phyloP scores from a whole-genome alignment of 1,140 invertebrate species.

The Saccostrea echinata region DNA sequence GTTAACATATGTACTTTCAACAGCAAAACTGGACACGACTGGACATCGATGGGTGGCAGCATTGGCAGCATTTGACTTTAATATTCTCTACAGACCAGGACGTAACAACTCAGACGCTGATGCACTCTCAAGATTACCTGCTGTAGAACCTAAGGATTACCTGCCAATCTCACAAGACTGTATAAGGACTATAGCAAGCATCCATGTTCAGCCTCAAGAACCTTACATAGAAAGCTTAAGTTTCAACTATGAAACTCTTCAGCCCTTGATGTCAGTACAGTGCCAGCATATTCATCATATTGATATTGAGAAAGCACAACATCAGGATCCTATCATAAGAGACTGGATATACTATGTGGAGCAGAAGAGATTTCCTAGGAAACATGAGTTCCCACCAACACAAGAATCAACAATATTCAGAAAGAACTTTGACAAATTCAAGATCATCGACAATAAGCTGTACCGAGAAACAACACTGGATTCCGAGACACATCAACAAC shows the following conservation, averaged over 20 bases:
- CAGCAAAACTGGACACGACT: conserved; percentile 58
- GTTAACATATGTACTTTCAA: conserved; percentile 44
- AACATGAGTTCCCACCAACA: conserved; percentile 14
- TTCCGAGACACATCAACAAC: neutral
- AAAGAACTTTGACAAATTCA: conserved; percentile 47
- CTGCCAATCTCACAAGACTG: conserved; percentile 2
- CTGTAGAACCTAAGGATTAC: neutral
- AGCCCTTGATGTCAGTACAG: conserved; percentile 15
- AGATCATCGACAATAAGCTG: conserved; percentile 44
- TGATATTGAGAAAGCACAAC: conserved; percentile 19
- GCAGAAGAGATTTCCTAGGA: neutral
- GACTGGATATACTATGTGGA: conserved; percentile 4
- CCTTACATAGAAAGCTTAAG: conserved; percentile 11
- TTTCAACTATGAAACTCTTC: neutral
- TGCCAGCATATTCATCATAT: neutral
- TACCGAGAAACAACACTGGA: conserved; percentile 28
- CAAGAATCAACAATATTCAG: conserved; percentile 33
- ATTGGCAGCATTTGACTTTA: conserved; percentile 49
- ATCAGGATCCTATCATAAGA: conserved; percentile 16
- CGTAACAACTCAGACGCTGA: conserved; percentile 59
- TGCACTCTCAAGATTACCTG: conserved; percentile 47
- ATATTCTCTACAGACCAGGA: conserved; percentile 51
- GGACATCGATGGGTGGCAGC: conserved; percentile 53
- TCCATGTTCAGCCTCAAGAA: conserved; percentile 19
- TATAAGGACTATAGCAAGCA: conserved; percentile 16